Conservation (phyloP, 2,888 invertebrate genomes). For the Lingula anatina region DNA sequence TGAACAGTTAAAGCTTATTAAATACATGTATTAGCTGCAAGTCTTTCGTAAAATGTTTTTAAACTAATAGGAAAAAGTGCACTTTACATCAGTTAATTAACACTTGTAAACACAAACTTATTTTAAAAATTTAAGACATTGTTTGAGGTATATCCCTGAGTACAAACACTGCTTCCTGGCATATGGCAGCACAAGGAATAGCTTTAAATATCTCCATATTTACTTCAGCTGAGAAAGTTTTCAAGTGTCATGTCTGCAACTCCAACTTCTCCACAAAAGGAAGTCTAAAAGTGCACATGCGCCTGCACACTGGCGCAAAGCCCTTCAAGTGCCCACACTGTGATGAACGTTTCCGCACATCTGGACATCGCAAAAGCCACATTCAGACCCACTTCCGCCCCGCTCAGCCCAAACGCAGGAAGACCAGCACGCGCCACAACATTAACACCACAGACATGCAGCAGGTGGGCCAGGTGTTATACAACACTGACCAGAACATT, state of each 20-base stretch:
- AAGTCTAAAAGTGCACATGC: slow-evolving; percentile 51
- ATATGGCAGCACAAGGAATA: too few relatives aligned
- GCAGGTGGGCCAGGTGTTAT: neutral
- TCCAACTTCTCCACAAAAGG: slow-evolving; percentile 53
- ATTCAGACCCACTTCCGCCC: slow-evolving; percentile 56
- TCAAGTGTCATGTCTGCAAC: slow-evolving; percentile 49
- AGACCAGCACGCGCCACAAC: neutral
- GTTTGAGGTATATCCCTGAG: too few relatives aligned
- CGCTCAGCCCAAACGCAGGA: neutral
- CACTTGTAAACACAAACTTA: neutral
- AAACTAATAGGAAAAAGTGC: neutral
- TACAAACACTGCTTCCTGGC: too few relatives aligned
- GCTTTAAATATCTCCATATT: neutral
- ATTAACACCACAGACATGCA: slow-evolving; percentile 4
- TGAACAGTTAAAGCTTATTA: neutral
- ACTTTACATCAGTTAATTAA: neutral
- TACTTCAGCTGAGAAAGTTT: slow-evolving; percentile 42
- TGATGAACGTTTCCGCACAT: slow-evolving; percentile 62
- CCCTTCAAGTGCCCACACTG: slow-evolving; percentile 85
- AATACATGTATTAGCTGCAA: too few relatives aligned
- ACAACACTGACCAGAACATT: slow-evolving; percentile 7
- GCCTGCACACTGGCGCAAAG: slow-evolving; percentile 61
- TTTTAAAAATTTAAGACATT: neutral
- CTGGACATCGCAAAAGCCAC: slow-evolving; percentile 65
- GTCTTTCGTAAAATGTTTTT: neutral